A percentile compares a stretch with the other conserved stretches of the same genome.
phyloP scores from a whole-genome alignment of 2,888 invertebrate genomes.

The Pollenia angustigena region DNA sequence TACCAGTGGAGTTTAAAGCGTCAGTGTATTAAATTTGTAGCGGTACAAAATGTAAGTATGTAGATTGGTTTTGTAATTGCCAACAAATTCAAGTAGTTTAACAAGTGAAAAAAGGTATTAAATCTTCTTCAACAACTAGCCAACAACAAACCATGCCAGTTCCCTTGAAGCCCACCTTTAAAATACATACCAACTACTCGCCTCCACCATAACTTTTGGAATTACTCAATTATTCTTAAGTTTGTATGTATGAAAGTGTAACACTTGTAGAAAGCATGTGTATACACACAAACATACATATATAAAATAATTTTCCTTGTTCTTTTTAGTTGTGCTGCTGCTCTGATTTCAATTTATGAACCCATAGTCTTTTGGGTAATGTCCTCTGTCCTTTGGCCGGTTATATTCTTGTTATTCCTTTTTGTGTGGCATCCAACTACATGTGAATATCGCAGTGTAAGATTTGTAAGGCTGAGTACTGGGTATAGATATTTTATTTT shows the following conservation, averaged over 20 bases:
- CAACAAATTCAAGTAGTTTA: constrained; percentile 67
- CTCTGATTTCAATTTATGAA: constrained; percentile 83
- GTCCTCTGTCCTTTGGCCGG: constrained; percentile 59
- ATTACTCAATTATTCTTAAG: constrained; percentile 72
- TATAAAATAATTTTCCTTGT: constrained; percentile 22
- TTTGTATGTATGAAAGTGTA: constrained; percentile 12
- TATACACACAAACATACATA: neutral
- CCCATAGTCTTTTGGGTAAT: constrained; percentile 75
- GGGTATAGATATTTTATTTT: constrained; percentile 60
- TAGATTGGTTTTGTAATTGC: constrained; percentile 69
- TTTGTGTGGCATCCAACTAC: constrained; percentile 26
- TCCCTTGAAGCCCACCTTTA: neutral
- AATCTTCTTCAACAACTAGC: constrained; percentile 47
- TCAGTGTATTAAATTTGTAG: neutral
- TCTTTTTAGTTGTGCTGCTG: constrained; percentile 75
- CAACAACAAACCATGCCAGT: neutral
- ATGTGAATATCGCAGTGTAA: constrained; percentile 17
- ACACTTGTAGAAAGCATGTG: neutral
- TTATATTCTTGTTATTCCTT: constrained; percentile 55
- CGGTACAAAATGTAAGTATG: neutral
- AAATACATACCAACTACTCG: constrained; percentile 5
- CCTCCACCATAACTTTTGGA: constrained; percentile 57
- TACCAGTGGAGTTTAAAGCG: neutral
- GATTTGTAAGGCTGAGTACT: constrained; percentile 25
- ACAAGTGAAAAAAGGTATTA: constrained; percentile 47